Evolutionary conservation across 2,888 invertebrate genomes (phyloP).

Genomic region (Drosophila phalerata): DNA sequence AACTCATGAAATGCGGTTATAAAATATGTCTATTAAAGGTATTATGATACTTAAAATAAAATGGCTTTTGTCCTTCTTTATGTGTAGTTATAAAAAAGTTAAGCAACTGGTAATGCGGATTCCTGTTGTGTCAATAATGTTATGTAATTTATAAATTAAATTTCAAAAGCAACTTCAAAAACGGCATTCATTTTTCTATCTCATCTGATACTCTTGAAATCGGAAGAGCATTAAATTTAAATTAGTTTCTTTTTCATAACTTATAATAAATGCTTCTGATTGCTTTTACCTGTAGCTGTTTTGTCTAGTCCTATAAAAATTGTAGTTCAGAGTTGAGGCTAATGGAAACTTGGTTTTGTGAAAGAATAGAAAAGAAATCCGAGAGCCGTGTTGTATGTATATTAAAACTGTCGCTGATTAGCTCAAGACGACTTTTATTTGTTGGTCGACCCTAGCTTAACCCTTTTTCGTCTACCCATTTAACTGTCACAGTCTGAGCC

Average conservation of each 20-base stretch:
- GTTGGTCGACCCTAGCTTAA: constrained; percentile 35
- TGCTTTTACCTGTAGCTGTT: neutral
- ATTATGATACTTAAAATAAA: neutral
- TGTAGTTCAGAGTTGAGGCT: neutral
- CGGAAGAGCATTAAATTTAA: neutral
- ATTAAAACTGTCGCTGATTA: constrained; percentile 48
- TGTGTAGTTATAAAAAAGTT: too few relatives aligned
- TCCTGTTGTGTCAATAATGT: too few relatives aligned
- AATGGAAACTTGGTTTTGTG: constrained; percentile 20
- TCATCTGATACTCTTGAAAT: neutral
- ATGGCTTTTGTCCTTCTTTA: neutral
- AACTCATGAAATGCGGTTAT: neutral
- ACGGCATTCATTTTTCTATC: too few relatives aligned
- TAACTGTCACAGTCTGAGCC: constrained; percentile 37
- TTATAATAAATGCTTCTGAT: neutral
- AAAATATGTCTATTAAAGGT: neutral
- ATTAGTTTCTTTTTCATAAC: neutral
- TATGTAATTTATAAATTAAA: too few relatives aligned
- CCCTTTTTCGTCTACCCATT: constrained; percentile 38
- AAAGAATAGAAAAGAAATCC: constrained; percentile 21
- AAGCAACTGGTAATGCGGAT: too few relatives aligned
- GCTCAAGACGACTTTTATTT: constrained; percentile 32
- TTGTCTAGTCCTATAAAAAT: neutral
- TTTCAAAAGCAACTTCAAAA: too few relatives aligned
- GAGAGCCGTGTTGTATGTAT: constrained; percentile 18